Evolutionary conservation across 2,113 vertebrate species (phyloP), one percentile per base, ranked within the genome.

Genomic region (Toxostoma redivivum): DNA sequence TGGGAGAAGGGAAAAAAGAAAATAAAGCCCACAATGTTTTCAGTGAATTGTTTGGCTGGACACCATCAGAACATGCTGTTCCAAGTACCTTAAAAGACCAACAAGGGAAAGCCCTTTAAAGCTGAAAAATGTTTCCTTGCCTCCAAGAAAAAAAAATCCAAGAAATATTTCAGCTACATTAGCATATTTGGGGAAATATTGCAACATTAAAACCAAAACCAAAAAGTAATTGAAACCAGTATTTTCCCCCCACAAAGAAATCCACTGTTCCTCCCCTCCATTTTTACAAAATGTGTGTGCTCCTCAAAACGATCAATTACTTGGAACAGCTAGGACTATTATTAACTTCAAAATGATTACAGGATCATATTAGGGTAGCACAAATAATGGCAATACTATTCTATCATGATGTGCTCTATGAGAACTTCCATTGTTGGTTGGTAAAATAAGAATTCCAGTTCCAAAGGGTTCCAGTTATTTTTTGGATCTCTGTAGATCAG

Each of bases 21-120:
- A 57, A 70, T 15, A 53, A 83, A 96, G 38, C 7, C 38, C 56
- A 45, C 0, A 0, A 12, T 71, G 56, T 91, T 86, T 67, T 38
- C 44, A 91, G 44, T 31, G 81, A 87, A 71, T 58, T 84, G 51
- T 38, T 92, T 92, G 77, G 81, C 89, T 1, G 1, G 69, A 84
- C 47, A 73, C 58, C 31, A 81, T 37, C 25, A 62, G 83, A 87
- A 92, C 64, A 67, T 35, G 60, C 20, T 3, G 12, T 95, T 86
- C 83, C 74, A 70, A 83, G 18, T 35, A 91, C 73, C 77, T 74
- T 78, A 54, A 76, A 79, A 69, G 17, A 95, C 5, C 35, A 78
- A 51, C 47, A 45, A 24, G n/a, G 40, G 17, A 86, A 81, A n/a
- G 84, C 18, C 17, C 35, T 66, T 77, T 48, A 47, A 5, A 82